Evolutionary conservation across 2,113 vertebrate species (phyloP).

Genomic region (Abramis brama): DNA sequence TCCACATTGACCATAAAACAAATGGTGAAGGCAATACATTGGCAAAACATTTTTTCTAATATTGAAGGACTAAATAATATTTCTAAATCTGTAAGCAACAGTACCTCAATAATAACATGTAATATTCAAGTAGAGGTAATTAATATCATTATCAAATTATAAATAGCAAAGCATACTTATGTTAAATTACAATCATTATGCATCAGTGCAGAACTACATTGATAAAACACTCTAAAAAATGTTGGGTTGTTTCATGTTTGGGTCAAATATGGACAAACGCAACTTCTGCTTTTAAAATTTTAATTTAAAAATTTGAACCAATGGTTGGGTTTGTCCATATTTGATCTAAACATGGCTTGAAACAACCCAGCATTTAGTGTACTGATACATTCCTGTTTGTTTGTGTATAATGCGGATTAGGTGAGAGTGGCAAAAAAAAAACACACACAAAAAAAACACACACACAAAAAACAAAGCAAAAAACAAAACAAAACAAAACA

Average conservation of each 20-base stretch:
- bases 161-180: neutral
- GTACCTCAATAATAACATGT: neutral
- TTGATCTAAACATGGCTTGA: too few species aligned
- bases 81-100: neutral
- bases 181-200: slow-evolving; percentile 13
- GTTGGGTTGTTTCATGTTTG: too few species aligned
- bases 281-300: too few species aligned
- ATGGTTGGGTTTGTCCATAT: too few species aligned
- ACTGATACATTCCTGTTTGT: slow-evolving; percentile 5
- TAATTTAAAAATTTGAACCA: too few species aligned
- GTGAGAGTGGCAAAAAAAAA: neutral
- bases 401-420: neutral
- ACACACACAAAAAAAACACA: neutral
- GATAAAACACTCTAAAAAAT: neutral
- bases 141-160: neutral
- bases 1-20: slow-evolving; percentile 1
- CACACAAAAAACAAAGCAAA: neutral
- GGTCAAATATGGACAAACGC: too few species aligned
- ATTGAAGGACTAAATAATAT: neutral
- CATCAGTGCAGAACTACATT: slow-evolving; percentile 1
- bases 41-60: neutral
- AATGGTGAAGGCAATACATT: neutral
- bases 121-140: slow-evolving; percentile 5
- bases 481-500: neutral
- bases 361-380: neutral